phyloP scores from a whole-genome alignment of 2,888 invertebrate species.

The Eilema depressum region DNA sequence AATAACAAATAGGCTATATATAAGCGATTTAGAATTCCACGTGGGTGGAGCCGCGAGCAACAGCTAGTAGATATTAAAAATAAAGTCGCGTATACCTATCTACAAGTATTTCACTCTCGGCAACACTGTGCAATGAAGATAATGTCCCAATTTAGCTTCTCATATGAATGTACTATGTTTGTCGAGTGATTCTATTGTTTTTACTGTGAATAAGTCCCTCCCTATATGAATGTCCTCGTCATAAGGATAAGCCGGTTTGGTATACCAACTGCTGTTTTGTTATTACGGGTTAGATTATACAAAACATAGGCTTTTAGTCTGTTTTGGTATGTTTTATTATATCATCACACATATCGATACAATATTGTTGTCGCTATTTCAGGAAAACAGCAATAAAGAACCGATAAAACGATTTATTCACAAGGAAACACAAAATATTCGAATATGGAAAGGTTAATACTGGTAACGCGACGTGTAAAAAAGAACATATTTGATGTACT shows the following conservation, averaged over 20 bases:
- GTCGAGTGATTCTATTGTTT: constrained; percentile 40
- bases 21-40: too few relatives aligned
- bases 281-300: neutral
- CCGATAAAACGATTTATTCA: neutral
- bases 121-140: constrained; percentile 22
- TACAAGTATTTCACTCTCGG: constrained; percentile 4
- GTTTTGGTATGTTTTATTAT: neutral
- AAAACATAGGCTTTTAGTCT: neutral
- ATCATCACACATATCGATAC: neutral
- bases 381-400: neutral
- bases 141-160: constrained; percentile 41
- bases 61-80: too few relatives aligned
- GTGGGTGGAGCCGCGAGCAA: too few relatives aligned
- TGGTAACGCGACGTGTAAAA: neutral
- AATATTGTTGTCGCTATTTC: neutral
- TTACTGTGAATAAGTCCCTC: constrained; percentile 24
- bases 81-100: too few relatives aligned
- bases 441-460: neutral
- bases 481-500: too few relatives aligned
- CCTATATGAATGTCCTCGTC: constrained; percentile 15
- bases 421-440: neutral
- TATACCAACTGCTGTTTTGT: neutral
- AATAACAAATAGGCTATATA: too few relatives aligned
- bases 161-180: constrained; percentile 48
- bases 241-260: neutral